Percentiles rank a stretch among this genome's conserved stretches.
Evolutionary conservation across 2,797 vertebrate species (phyloP).

Genomic region (Diceros bicornis): DNA sequence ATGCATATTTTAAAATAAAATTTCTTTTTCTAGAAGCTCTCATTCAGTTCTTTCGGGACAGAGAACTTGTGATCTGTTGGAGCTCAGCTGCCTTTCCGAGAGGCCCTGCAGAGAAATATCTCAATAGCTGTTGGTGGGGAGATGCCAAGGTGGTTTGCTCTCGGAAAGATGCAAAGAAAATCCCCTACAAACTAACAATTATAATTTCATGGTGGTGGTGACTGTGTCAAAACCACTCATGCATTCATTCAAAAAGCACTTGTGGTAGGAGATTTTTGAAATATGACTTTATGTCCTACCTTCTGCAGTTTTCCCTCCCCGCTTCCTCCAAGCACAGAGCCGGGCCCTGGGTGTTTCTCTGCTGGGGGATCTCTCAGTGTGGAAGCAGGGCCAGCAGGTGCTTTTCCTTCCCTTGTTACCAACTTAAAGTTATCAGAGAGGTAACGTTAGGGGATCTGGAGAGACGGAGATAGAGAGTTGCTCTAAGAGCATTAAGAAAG

Average conservation of each 20-base stretch:
- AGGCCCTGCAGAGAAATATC: not conserved
- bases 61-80: not conserved
- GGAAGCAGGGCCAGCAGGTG: not conserved
- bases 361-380: not conserved
- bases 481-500: not conserved
- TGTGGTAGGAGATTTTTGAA: not conserved
- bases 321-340: not conserved
- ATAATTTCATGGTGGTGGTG: not conserved
- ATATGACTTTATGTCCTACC: not conserved
- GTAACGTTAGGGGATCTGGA: not conserved
- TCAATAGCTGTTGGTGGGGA: not conserved
- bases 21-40: not conserved
- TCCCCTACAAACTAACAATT: not conserved
- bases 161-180: not conserved
- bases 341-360: not conserved
- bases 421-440: not conserved
- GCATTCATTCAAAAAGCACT: not conserved
- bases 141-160: not conserved
- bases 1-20: not conserved
- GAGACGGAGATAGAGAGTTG: not conserved
- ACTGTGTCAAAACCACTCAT: not conserved
- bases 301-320: not conserved
- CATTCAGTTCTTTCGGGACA: not conserved
- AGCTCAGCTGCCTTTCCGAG: not conserved
- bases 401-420: not conserved